Base-by-base conservation (phyloP, 2,888 invertebrate genomes). In the Leuctra nigra region DNA sequence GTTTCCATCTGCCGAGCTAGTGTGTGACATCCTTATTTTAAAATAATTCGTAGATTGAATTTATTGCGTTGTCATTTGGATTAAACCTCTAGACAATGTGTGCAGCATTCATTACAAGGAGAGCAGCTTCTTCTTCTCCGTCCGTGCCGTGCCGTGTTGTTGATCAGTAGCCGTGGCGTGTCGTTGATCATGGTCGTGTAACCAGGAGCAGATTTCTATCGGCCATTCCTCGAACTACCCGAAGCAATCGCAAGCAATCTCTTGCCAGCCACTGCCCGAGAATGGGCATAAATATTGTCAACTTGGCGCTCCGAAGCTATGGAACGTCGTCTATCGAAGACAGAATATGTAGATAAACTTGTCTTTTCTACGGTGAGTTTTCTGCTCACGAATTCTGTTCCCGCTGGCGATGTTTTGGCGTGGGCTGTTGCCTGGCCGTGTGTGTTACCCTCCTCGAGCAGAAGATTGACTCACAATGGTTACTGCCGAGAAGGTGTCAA, bases 281-380 rank as follows among this genome's bases (percentile, higher is more conserved):
- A 57, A 57, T 41, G 57, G 53, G 47, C 52, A 57, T 57, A 57
- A 57, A 57, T 57, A 57, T 46, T 57, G 57, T 53, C 53, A 53
- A 57, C 57, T 53, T 16, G 9, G 9, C 16, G 20, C 33, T 25
- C n/a, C n/a, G n/a, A n/a, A n/a, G n/a, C n/a, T n/a, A n/a, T n/a
- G n/a, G n/a, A n/a, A n/a, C n/a, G n/a, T n/a, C n/a, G n/a, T 11
- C 11, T 35, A 29, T 16, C 11, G 50, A 18, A 35, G 50, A 50
- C 50, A 50, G 33, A 7, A 11, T 23, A 44, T 44, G 44, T 9
- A 50, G 50, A 50, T 50, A 50, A 50, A 50, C 46, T 25, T 54
- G 46, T 46, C 41, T 18, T 29, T 22, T 18, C 3, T n/a, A n/a
- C n/a, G n/a, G n/a, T n/a, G n/a, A n/a, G n/a, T n/a, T n/a, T n/a